Base-by-base conservation (phyloP, 2,888 invertebrate species). In the Plebejus melissa region DNA sequence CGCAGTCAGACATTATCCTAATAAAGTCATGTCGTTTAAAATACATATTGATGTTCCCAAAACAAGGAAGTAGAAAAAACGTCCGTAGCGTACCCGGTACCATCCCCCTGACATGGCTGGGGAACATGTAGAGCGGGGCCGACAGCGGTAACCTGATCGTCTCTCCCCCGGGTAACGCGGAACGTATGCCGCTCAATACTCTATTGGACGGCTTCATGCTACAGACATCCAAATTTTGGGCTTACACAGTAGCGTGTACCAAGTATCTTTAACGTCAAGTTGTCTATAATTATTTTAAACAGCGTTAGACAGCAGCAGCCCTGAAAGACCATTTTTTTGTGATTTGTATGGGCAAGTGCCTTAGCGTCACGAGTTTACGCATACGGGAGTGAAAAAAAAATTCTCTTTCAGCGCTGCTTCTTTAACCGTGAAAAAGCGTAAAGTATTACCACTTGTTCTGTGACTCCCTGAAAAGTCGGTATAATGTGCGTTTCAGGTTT, bases 121-220 rank as follows among this genome's bases (percentile, higher is more conserved):
- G 54, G 54, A 78, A 80, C 80, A 87, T 86, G 84, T 83, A 86
- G 87, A 87, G 83, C 83, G 80, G 82, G 84, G 84, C 85, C 83
- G 85, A 83, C 84, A 83, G 87, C 84, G 85, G 82, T 82, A 91
- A 91, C 87, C 76, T 71, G 89, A 90, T 84, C 87, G 76, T 76
- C 78, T 80, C 79, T 76, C 78, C 79, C 77, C 78, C 79, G 79
- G 78, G 78, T 82, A 84, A 84, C 84, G 82, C 82, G 81, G 83
- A 86, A 83, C 86, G 87, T 89, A 89, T 88, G 88, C 83, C 84
- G 85, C 85, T 88, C 87, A 82, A 86, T 87, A 88, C 84, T 81
- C 80, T 79, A 82, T 83, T 81, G 83, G 82, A 84, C 77, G 80
- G 79, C 76, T 13, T 78, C 82, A 85, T 85, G 80, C 75, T 32